These are phyloP conservation scores for Lagria hirta DNA, from an alignment of 2,888 invertebrate genomes.

Conservation along the genomic window DNA sequence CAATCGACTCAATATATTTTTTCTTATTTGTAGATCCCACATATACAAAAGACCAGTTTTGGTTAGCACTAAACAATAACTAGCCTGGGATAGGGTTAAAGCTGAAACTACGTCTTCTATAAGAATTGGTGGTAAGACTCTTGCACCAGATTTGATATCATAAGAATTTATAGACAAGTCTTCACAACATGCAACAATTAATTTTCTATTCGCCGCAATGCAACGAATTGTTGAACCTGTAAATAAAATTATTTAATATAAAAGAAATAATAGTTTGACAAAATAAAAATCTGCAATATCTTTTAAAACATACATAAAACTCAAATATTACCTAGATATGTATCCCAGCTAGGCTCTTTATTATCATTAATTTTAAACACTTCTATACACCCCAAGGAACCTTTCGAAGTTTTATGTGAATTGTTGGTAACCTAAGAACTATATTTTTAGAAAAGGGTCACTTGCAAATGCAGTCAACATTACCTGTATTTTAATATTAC, in stretches of 20 bases:
- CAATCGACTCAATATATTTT: constrained; percentile 59
- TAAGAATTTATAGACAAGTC: constrained; percentile 69
- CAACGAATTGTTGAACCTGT: constrained; percentile 63
- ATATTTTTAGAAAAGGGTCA: constrained; percentile 5
- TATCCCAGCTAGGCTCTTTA: constrained; percentile 70
- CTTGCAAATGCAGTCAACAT: constrained; percentile 5
- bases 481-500: constrained; percentile 49
- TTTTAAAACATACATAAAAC: too few relatives aligned
- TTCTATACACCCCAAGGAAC: constrained; percentile 61
- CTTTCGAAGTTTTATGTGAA: constrained; percentile 59
- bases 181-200: constrained; percentile 66
- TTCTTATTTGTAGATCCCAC: constrained; percentile 63
- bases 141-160: constrained; percentile 55
- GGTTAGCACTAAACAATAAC: constrained; percentile 59
- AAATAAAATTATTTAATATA: constrained; percentile 15
- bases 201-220: constrained; percentile 61
- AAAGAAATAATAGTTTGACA: too few relatives aligned
- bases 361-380: constrained; percentile 59
- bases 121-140: constrained; percentile 59
- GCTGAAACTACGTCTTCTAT: constrained; percentile 63
- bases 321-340: constrained; percentile 67
- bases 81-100: constrained; percentile 56
- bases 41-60: constrained; percentile 58
- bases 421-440: constrained; percentile 49
- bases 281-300: too few relatives aligned